A percentile compares a stretch with the other conserved stretches of the same genome.
Evolutionary conservation across 2,888 invertebrate genomes (phyloP).

Genomic region (Paralinhomoeus sp.): DNA sequence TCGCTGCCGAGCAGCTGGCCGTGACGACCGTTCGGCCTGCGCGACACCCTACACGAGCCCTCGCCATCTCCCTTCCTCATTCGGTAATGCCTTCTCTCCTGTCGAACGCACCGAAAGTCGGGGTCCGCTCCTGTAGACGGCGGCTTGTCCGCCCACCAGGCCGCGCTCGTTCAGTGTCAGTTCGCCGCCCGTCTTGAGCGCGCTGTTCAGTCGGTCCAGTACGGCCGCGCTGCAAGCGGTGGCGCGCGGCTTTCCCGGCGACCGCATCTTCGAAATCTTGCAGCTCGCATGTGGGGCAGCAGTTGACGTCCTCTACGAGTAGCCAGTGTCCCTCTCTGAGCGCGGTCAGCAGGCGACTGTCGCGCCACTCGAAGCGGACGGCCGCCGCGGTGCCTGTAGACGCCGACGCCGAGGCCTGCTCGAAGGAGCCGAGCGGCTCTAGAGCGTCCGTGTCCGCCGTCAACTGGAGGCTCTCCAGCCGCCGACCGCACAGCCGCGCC

Average conservation of each 20-base stretch:
- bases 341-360: slow-evolving; percentile 31
- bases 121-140: slow-evolving; percentile 56
- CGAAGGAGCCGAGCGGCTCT: slow-evolving; percentile 84
- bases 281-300: slow-evolving; percentile 14
- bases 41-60: slow-evolving; percentile 71
- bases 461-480: slow-evolving; percentile 50
- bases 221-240: slow-evolving; percentile 51
- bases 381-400: not conserved
- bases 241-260: not conserved
- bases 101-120: slow-evolving; percentile 48
- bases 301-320: slow-evolving; percentile 29
- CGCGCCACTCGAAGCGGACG: slow-evolving; percentile 32
- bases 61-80: too few species aligned
- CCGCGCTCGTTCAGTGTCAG: slow-evolving; percentile 76
- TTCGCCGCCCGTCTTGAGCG: slow-evolving; percentile 73
- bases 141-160: slow-evolving; percentile 44
- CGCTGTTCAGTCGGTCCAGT: slow-evolving; percentile 74
- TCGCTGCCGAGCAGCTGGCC: slow-evolving; percentile 91
- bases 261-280: not conserved
- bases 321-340: slow-evolving; percentile 27
- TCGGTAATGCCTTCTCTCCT: too few species aligned
- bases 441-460: slow-evolving; percentile 81
- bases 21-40: slow-evolving; percentile 76
- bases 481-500: slow-evolving; percentile 48
- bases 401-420: slow-evolving; percentile 43